phyloP scores from a whole-genome alignment of 2,797 vertebrate genomes.

The Agapornis canus region DNA sequence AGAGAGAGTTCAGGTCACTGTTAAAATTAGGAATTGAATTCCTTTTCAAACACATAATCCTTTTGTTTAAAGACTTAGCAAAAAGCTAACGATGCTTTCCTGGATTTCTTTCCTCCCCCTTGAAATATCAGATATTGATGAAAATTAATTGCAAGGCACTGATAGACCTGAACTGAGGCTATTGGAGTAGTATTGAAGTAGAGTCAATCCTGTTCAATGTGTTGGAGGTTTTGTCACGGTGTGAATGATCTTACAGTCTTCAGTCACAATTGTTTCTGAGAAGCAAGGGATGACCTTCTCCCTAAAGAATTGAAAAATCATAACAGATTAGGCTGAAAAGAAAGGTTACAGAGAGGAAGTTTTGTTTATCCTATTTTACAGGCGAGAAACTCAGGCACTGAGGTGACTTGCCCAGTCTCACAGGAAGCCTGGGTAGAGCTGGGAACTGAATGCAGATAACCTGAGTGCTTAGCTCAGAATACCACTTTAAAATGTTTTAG shows the following conservation, averaged over 20 bases:
- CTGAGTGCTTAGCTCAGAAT: conserved; percentile 35
- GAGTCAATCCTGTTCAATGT: background rate
- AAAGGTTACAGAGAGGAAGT: background rate
- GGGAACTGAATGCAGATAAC: conserved; percentile 31
- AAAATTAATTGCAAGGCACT: background rate
- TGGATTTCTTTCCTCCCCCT: background rate
- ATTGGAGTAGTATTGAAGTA: background rate
- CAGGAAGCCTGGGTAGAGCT: conserved; percentile 41
- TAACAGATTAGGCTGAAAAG: conserved; percentile 4
- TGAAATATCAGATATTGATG: background rate
- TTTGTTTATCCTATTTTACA: conserved; percentile 23
- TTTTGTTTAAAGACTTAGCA: background rate
- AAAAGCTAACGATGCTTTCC: background rate
- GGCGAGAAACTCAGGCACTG: conserved; percentile 18
- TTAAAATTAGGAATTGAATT: background rate
- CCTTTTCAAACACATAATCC: background rate
- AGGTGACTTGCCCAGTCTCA: background rate
- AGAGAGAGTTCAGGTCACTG: background rate
- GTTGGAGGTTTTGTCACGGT: background rate
- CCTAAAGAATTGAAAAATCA: background rate
- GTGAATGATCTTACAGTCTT: background rate
- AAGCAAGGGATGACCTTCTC: background rate
- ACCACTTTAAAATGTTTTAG: conserved; percentile 23
- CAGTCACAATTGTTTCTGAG: background rate
- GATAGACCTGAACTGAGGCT: background rate